Evolutionary conservation across 2,888 invertebrate species (phyloP), one percentile per base, ranked within the genome.

Genomic region (Agelastica alni): DNA sequence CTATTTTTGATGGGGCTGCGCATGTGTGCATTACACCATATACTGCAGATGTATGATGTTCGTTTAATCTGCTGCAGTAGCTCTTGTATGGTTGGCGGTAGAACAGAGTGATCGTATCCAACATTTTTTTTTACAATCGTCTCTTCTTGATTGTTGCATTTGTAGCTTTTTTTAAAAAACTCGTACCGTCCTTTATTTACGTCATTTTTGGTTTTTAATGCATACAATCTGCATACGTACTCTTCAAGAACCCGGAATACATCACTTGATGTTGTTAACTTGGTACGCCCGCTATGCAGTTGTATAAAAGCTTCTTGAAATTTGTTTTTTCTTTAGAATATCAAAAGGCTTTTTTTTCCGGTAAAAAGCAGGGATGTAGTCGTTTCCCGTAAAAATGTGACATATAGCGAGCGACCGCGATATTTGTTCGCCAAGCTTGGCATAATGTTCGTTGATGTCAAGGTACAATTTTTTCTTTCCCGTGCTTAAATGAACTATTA

Each of bases 181-280:
- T 67, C 64, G 32, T 59, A 65, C 32, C 65, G 59, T 56, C 61
- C 65, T 63, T 58, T 56, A 36, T 66, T 60, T 17, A 65, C 43
- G 28, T 61, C 56, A 31, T 49, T 42, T 53, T 57, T 61, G 2
- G 53, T 56, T 56, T 62, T 59, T 46, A 63, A 22, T 22, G 22
- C 4, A 7, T 22, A 22, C 22, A 22, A 4, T 22, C 22, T 7
- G 7, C 22, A 22, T 5, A 22, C 22, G 7, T 22, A 22, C 22
- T 22, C 7, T 22, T 22, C 22, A 22, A 22, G 4, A 22, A 22
- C 7, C 7, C 7, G 16, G 9, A 37, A 4, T 37, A 37, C 14
- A 6, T 16, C 16, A 16, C 9, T 37, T 14, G 14, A 37, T 6
- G 37, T 37, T 37, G 37, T 37, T 14, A 12, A 37, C 5, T 3